Evolutionary conservation across 2,113 vertebrate genomes (phyloP).

Genomic region (Alethe castanea): DNA sequence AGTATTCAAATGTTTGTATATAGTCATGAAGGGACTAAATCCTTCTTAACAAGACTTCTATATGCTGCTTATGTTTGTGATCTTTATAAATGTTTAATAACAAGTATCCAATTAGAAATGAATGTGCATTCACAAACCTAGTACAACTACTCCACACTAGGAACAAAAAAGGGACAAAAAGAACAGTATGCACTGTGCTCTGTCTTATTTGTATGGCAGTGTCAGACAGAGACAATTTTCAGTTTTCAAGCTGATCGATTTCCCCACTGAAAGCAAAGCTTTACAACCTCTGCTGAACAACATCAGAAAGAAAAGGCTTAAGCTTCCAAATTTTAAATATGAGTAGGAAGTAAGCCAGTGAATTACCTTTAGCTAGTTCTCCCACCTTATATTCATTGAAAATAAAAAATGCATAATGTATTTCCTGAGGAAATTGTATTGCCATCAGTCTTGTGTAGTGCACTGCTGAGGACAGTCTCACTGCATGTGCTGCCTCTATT

Average conservation of each 20-base stretch:
- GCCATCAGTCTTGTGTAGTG: not conserved
- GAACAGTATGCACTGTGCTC: not conserved
- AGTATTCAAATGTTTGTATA: not conserved
- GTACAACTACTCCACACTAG: not conserved
- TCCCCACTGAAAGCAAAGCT: not conserved
- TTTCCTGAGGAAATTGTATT: not conserved
- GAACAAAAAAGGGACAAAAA: not conserved
- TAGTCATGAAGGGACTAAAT: not conserved
- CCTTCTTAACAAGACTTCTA: not conserved
- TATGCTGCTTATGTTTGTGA: not conserved
- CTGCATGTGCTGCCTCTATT: not conserved
- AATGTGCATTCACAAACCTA: not conserved
- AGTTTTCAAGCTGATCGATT: not conserved
- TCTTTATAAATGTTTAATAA: not conserved
- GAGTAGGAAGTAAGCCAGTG: not conserved
- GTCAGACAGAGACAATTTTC: not conserved
- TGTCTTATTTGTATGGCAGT: not conserved
- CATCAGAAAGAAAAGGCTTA: not conserved
- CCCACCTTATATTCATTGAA: not conserved
- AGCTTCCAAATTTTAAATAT: not conserved
- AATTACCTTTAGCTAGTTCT: not conserved
- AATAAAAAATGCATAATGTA: not conserved
- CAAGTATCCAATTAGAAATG: not conserved
- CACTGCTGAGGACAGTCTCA: not conserved
- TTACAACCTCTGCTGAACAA: not conserved